Evolutionary conservation across 2,797 vertebrate genomes (phyloP).

Genomic region (Synaphobranchus kaupii): DNA sequence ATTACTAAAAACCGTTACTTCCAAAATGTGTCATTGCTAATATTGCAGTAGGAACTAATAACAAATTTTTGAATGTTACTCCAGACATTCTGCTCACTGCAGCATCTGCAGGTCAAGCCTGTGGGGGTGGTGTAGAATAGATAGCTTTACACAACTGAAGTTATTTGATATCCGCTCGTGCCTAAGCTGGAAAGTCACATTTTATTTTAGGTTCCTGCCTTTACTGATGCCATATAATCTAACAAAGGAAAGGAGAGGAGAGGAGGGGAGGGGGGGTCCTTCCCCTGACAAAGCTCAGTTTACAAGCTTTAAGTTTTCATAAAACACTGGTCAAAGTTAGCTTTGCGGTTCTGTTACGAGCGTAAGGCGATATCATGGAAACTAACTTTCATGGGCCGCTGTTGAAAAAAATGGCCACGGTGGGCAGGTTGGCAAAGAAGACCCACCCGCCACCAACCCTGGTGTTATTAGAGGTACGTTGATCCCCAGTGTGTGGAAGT

Average conservation of each 20-base stretch:
- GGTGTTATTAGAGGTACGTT: conserved; percentile 4
- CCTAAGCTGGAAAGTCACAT: conserved; percentile 47
- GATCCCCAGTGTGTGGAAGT: conserved; percentile 3
- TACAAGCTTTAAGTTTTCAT: conserved; percentile 48
- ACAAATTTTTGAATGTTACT: not conserved
- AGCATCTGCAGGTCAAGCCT: not conserved
- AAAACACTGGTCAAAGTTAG: conserved; percentile 49
- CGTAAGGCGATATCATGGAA: conserved; percentile 43
- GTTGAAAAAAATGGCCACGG: conserved; percentile 51
- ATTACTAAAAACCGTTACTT: not conserved
- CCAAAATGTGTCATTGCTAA: not conserved
- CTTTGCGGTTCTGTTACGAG: conserved; percentile 46
- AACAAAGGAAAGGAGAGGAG: conserved; percentile 32
- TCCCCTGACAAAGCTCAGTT: conserved; percentile 53
- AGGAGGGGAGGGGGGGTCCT: conserved; percentile 37
- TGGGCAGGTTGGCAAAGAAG: conserved; percentile 38
- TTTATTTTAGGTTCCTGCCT: conserved; percentile 43
- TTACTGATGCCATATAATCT: conserved; percentile 48
- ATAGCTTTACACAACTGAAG: not conserved
- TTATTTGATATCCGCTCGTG: conserved; percentile 18
- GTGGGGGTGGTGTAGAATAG: not conserved
- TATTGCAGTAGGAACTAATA: not conserved
- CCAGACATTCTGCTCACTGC: not conserved
- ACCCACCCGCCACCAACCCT: not conserved
- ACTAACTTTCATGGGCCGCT: conserved; percentile 38